A percentile compares a stretch with the other conserved stretches of the same genome.
phyloP scores from a whole-genome alignment of 1,140 invertebrate species.

The Bombus soroeensis region DNA sequence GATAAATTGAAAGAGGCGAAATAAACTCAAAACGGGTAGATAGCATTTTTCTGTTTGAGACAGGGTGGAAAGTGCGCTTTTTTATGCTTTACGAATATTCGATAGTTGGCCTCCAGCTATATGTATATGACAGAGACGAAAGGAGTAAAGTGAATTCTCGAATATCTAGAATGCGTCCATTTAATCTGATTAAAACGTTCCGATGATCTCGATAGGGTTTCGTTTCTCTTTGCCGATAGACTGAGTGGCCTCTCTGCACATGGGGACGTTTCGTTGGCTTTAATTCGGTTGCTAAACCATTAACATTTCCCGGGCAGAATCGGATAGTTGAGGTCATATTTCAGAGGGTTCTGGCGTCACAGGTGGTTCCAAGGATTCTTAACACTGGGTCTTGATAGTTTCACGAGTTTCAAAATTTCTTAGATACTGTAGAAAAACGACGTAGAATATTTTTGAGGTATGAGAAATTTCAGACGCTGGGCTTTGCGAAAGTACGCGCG shows the following conservation, averaged over 20 bases:
- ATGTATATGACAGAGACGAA: not conserved
- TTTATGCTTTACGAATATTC: constrained; percentile 2
- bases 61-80: not conserved
- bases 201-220: not conserved
- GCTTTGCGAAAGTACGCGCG: no score
- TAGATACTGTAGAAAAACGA: no score
- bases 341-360: constrained; percentile 1
- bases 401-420: not conserved
- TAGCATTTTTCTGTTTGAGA: not conserved
- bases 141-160: not conserved
- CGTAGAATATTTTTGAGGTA: not conserved
- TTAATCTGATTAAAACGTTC: not conserved
- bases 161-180: not conserved
- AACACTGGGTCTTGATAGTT: no score
- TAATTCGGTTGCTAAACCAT: not conserved
- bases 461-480: not conserved
- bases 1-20: not conserved
- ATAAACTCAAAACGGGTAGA: not conserved
- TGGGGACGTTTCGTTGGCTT: not conserved
- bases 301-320: not conserved
- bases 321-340: no score
- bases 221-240: not conserved
- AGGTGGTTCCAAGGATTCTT: not conserved
- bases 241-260: no score
- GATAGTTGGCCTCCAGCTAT: not conserved